Evolutionary conservation across 2,888 invertebrate genomes (phyloP).

Genomic region (Diarsia dahlii): DNA sequence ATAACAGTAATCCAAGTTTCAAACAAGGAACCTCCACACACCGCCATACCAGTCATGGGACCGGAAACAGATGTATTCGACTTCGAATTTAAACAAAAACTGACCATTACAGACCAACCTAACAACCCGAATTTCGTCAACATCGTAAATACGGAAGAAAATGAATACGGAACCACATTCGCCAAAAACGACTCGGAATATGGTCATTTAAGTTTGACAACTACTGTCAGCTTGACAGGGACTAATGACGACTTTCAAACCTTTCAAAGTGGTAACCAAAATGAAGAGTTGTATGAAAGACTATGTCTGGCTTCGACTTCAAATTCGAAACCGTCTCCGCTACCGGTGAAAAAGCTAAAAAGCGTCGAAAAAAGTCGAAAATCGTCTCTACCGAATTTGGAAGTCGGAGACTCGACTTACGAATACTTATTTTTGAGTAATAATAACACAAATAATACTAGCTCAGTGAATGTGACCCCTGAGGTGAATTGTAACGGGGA

Average conservation of each 20-base stretch:
- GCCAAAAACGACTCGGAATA: conserved; percentile 78
- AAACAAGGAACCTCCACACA: conserved; percentile 86
- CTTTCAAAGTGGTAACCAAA: conserved; percentile 24
- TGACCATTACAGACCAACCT: conserved; percentile 65
- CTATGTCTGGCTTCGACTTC: conserved; percentile 86
- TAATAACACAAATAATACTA: conserved; percentile 71
- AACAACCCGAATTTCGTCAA: conserved; percentile 79
- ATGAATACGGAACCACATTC: conserved; percentile 84
- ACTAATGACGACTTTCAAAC: conserved; percentile 60
- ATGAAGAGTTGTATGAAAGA: conserved; percentile 80
- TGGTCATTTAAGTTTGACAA: conserved; percentile 86
- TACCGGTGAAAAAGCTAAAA: conserved; percentile 76
- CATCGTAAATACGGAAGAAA: conserved; percentile 84
- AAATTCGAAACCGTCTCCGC: conserved; percentile 71
- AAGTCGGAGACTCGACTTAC: conserved; percentile 79
- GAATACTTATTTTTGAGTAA: conserved; percentile 83
- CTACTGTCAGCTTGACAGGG: conserved; percentile 81
- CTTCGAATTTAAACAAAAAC: conserved; percentile 79
- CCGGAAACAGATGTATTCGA: conserved; percentile 81
- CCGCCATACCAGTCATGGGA: conserved; percentile 84
- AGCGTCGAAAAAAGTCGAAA: conserved; percentile 79
- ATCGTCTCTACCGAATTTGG: conserved; percentile 84
- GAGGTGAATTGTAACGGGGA: conserved; percentile 66
- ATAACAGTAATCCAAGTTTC: conserved; percentile 92
- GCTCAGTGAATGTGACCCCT: conserved; percentile 36